A percentile compares a stretch with the other conserved stretches of the same genome.
Evolutionary conservation across 2,113 vertebrate species (phyloP).

Genomic region (Cricetomys ansorgei): DNA sequence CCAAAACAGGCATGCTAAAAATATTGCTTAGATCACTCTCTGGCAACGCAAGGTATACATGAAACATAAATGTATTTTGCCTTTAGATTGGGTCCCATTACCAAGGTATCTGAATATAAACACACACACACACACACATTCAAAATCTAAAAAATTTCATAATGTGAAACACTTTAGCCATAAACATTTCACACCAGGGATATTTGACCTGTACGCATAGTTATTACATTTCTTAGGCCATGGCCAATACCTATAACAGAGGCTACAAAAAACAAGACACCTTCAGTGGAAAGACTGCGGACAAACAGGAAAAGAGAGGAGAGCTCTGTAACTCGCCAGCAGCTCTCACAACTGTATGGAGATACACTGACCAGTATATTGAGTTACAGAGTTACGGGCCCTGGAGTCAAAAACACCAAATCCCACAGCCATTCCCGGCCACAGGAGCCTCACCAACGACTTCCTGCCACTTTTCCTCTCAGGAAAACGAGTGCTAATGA

Average conservation of each 20-base stretch:
- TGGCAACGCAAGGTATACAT: background rate
- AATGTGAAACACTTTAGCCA: background rate
- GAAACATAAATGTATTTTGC: background rate
- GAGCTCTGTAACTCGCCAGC: background rate
- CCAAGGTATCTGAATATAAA: background rate
- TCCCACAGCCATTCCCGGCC: background rate
- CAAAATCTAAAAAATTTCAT: background rate
- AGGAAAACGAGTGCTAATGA: background rate
- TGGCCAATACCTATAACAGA: background rate
- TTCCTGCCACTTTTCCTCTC: background rate
- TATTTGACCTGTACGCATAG: background rate
- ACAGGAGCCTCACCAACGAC: background rate
- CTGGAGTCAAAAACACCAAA: background rate
- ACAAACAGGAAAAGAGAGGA: background rate
- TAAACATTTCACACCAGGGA: background rate
- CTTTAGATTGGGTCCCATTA: background rate
- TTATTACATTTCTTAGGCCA: slow-evolving; percentile 8
- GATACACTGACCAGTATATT: background rate
- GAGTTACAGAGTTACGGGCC: background rate
- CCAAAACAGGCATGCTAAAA: background rate
- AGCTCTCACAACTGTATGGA: background rate
- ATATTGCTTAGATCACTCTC: background rate
- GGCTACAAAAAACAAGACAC: background rate
- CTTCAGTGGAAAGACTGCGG: background rate
- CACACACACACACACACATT: background rate